These are phyloP conservation scores for Penaeus japonicus DNA, from an alignment of 1,140 invertebrate genomes.

Conservation along the genomic window DNA sequence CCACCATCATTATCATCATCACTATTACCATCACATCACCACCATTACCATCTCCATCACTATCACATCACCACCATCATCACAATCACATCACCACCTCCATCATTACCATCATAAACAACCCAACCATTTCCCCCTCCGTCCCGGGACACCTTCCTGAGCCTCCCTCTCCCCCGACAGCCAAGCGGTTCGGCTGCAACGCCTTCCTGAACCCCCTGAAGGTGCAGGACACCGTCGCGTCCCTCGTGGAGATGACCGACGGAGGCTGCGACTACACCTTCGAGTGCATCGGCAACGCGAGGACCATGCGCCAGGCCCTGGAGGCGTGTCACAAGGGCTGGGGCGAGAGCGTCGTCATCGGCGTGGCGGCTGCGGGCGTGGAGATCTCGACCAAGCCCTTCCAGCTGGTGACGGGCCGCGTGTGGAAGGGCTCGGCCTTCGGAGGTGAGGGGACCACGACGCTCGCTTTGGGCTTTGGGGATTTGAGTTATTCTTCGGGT, in stretches of 20 bases:
- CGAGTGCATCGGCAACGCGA: constrained; percentile 97
- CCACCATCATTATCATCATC: no score
- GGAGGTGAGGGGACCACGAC: constrained; percentile 61
- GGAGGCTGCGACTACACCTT: constrained; percentile 98
- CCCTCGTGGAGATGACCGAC: constrained; percentile 90
- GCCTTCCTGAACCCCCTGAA: constrained; percentile 86
- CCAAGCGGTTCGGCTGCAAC: constrained; percentile 87
- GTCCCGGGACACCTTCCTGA: no score
- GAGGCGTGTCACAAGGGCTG: constrained; percentile 98
- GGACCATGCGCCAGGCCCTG: constrained; percentile 93
- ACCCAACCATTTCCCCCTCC: no score
- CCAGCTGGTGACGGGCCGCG: constrained; percentile 81
- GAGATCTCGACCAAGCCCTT: constrained; percentile 97
- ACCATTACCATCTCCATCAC: no score
- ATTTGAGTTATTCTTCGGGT: no score
- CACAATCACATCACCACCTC: no score
- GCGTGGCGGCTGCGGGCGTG: constrained; percentile 89
- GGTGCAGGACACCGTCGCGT: constrained; percentile 61
- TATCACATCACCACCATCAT: no score
- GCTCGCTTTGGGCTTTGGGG: no score
- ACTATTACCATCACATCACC: no score
- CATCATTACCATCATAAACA: no score
- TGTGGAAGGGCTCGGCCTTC: constrained; percentile 71
- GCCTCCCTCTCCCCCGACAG: no score
- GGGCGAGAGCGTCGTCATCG: constrained; percentile 96